Evolutionary conservation across 2,113 vertebrate species (phyloP).

Genomic region (Boleophthalmus pectinirostris): DNA sequence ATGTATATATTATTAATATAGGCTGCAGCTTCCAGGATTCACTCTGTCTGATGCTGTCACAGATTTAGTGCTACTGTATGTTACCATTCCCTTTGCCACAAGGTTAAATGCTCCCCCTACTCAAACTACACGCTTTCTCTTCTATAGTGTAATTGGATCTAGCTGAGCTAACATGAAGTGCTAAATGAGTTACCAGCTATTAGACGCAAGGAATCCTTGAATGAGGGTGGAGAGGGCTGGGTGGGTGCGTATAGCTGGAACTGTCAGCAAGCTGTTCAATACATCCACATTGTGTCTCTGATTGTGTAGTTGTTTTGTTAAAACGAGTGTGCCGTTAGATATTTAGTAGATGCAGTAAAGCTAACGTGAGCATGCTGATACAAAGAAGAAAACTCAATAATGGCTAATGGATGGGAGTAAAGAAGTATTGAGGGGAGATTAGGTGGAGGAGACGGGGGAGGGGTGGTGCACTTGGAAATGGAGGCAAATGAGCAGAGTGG

Average conservation of each 20-base stretch:
- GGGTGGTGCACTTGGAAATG: constrained; percentile 12
- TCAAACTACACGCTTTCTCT: constrained; percentile 43
- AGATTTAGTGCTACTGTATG: constrained; percentile 16
- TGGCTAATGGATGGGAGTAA: constrained; percentile 41
- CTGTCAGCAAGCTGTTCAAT: constrained; percentile 5
- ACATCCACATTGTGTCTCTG: constrained; percentile 5
- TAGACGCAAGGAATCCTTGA: constrained; percentile 55
- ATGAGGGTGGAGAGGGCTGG: constrained; percentile 39
- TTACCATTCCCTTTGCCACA: constrained; percentile 38
- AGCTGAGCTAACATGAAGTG: constrained; percentile 67
- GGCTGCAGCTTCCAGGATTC: neutral
- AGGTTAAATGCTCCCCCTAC: constrained; percentile 59
- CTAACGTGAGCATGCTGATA: constrained; percentile 45
- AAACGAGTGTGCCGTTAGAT: neutral
- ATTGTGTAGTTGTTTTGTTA: neutral
- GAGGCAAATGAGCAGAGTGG: constrained; percentile 7
- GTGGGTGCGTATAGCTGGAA: constrained; percentile 11
- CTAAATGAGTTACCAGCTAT: constrained; percentile 68
- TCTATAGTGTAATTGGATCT: constrained; percentile 64
- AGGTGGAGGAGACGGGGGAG: constrained; percentile 14
- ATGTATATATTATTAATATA: neutral
- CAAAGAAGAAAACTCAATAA: constrained; percentile 54
- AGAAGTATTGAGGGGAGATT: constrained; percentile 3
- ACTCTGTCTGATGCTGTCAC: neutral
- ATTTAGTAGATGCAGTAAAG: constrained; percentile 21